Evolutionary conservation across 2,113 vertebrate species (phyloP).

Genomic region (Calyptommatus sinebrachiatus): DNA sequence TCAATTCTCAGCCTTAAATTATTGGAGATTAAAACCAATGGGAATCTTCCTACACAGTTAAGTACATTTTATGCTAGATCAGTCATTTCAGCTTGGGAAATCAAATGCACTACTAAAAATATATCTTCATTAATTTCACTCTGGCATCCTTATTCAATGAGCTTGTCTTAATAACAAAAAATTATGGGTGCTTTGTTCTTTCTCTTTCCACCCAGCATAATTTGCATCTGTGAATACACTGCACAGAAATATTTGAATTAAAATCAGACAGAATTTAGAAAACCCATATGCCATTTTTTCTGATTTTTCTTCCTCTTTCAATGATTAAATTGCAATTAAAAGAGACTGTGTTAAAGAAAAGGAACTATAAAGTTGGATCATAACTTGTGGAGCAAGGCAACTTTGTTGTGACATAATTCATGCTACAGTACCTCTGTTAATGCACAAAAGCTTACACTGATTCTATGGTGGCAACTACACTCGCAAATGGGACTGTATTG

Average conservation of each 20-base stretch:
- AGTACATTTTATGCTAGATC: slow-evolving; percentile 2
- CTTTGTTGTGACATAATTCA: too few species aligned
- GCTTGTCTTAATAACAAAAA: slow-evolving; percentile 13
- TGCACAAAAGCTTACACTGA: too few species aligned
- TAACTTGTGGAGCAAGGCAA: too few species aligned
- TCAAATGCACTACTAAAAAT: slow-evolving; percentile 17
- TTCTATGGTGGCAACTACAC: too few species aligned
- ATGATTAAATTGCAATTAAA: not conserved
- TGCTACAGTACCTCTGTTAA: too few species aligned
- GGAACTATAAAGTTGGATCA: not conserved
- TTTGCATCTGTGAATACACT: slow-evolving; percentile 23
- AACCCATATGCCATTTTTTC: not conserved
- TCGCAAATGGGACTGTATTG: too few species aligned
- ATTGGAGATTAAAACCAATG: not conserved
- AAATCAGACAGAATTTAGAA: not conserved
- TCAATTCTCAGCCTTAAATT: not conserved
- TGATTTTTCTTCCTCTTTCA: not conserved
- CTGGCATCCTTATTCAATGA: slow-evolving; percentile 5
- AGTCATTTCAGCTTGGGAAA: not conserved
- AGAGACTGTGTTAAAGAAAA: slow-evolving; percentile 13
- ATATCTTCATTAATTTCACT: not conserved
- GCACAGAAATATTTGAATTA: not conserved
- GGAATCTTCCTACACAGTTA: not conserved
- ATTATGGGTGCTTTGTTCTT: not conserved
- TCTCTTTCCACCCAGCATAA: fast-evolving